These are phyloP conservation scores for Rousettus madagascariensis DNA, from an alignment of 2,797 vertebrate species.

Conservation along the genomic window DNA sequence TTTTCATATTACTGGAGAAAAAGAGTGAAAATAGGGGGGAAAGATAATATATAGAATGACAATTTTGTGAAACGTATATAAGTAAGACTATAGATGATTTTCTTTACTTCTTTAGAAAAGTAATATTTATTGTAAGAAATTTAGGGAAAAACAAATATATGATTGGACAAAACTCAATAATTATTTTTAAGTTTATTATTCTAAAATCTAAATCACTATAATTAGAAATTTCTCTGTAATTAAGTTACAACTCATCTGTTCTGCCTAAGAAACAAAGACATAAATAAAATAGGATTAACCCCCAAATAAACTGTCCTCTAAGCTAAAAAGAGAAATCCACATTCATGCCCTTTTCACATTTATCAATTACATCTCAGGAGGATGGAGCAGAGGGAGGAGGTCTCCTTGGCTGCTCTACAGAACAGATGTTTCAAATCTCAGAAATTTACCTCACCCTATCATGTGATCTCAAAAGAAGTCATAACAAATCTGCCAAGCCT, in stretches of 20 bases:
- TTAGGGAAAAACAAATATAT: background rate
- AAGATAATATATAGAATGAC: background rate
- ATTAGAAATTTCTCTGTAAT: background rate
- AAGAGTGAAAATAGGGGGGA: background rate
- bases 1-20: background rate
- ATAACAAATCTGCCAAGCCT: conserved; percentile 47
- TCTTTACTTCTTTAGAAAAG: background rate
- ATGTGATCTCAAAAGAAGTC: conserved; percentile 59
- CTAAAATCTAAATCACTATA: background rate
- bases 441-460: conserved; percentile 66
- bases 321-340: background rate
- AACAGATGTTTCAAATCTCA: conserved; percentile 69
- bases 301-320: background rate
- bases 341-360: background rate
- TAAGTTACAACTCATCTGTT: background rate
- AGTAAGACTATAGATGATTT: background rate
- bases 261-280: conserved; percentile 17
- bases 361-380: background rate
- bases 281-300: conserved; percentile 4
- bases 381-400: background rate
- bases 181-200: background rate
- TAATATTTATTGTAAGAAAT: background rate
- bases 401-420: conserved; percentile 16
- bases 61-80: background rate
- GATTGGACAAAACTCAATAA: background rate